Conservation (phyloP, 2,113 vertebrate species). For the Pao palembangensis region DNA sequence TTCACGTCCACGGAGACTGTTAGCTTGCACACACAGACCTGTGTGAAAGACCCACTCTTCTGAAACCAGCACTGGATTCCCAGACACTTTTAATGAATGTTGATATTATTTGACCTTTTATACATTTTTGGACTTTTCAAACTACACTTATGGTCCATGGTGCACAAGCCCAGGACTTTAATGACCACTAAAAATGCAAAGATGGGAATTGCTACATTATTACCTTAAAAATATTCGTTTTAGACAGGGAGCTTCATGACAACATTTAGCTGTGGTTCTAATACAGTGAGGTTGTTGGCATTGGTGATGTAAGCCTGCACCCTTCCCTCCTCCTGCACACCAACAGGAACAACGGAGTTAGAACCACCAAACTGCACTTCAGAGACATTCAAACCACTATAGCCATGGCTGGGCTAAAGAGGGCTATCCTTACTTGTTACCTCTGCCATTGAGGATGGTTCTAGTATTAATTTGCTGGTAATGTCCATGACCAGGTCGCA, state of each 20-base stretch:
- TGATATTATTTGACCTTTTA: slow-evolving; percentile 42
- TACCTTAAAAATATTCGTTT: slow-evolving; percentile 16
- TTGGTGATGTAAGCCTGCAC: slow-evolving; percentile 21
- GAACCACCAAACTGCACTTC: slow-evolving; percentile 51
- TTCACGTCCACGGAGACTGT: slow-evolving; percentile 71
- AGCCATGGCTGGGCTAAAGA: slow-evolving; percentile 44
- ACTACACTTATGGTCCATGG: slow-evolving; percentile 37
- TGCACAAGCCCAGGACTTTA: slow-evolving; percentile 21
- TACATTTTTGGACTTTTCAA: slow-evolving; percentile 21
- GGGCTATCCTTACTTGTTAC: slow-evolving; percentile 59
- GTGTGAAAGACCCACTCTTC: slow-evolving; percentile 28
- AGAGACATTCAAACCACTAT: slow-evolving; percentile 46
- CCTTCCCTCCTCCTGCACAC: slow-evolving; percentile 8
- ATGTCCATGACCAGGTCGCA: slow-evolving; percentile 46
- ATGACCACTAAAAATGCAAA: slow-evolving; percentile 34
- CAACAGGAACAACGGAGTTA: slow-evolving; percentile 7
- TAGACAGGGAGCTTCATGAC: slow-evolving; percentile 2
- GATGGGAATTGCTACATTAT: slow-evolving; percentile 30
- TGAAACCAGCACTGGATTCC: slow-evolving; percentile 64
- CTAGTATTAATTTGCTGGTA: slow-evolving; percentile 42
- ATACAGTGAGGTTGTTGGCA: slow-evolving; percentile 20
- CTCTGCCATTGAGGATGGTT: slow-evolving; percentile 46
- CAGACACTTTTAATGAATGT: slow-evolving; percentile 48
- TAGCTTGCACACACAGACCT: slow-evolving; percentile 48
- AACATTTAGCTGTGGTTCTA: slow-evolving; percentile 13